Evolutionary conservation across 2,113 vertebrate species (phyloP), one percentile per base, ranked within the genome.

Genomic region (Petaurus breviceps): DNA sequence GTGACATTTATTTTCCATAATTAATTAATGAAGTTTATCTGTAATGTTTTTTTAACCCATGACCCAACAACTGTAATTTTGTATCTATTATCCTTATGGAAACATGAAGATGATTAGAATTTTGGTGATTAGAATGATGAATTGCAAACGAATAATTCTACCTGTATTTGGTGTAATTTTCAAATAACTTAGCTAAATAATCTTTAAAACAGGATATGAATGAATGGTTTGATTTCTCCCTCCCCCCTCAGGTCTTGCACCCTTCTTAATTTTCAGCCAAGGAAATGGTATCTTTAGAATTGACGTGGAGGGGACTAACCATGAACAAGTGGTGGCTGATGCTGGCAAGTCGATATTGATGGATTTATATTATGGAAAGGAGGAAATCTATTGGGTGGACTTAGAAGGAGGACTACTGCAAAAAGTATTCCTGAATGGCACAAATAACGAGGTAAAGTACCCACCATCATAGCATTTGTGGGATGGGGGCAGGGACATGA

Each of bases 301-400:
- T 97, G 99, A 99, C 93, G 97, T 98, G 10, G 99, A 99, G 94
- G 99, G 99, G 50, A 99, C 97, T n/a, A 99, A 99, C 96, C 98
- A 99, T 0, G 98, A 99, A 95, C 98, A 97, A 55, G 91, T 99
- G 47, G 98, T 99, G 92, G 93, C 98, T 28, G 98, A 99, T 23
- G 98, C 98, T 92, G 99, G 99, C 5, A 90, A 95, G 1, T 98
- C 98, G 0, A 97, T 98, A 0, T 98, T 99, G 90, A 97, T 99
- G 91, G 99, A 99, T 98, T 99, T 99, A 97, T 98, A 99, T 97
- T 99, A 99, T 91, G 95, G 94, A 31, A 98, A 99, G 57, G 98
- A 99, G 94, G 98, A 96, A 92, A 89, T 99, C 84, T 99, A 99
- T 97, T 99, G 99, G 99, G 99, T 99, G 7, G 98, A 99, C 97